phyloP scores from a whole-genome alignment of 2,797 vertebrate genomes.

The Cheirogaleus major region DNA sequence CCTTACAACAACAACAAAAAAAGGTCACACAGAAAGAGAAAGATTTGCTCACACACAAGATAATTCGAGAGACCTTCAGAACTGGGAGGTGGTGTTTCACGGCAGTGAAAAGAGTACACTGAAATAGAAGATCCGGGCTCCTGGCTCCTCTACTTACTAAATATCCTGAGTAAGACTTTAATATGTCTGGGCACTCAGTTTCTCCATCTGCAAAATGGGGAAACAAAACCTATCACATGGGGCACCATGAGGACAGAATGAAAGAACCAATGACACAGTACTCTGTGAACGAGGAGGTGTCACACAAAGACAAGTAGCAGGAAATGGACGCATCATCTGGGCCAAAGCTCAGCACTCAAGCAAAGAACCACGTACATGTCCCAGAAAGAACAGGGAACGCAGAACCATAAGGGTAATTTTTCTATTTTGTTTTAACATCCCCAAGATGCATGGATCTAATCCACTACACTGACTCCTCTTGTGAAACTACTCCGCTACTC shows the following conservation, averaged over 20 bases:
- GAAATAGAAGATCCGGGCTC: neutral
- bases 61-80: neutral
- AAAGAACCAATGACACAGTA: neutral
- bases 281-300: neutral
- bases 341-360: neutral
- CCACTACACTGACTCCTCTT: neutral
- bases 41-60: neutral
- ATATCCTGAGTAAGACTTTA: neutral
- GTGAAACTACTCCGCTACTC: neutral
- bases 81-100: neutral
- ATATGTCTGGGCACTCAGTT: neutral
- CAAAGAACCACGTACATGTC: neutral
- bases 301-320: fast-evolving
- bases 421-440: neutral
- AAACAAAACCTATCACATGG: neutral
- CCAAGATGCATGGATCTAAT: neutral
- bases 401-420: neutral
- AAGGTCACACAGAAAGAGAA: neutral
- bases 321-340: neutral
- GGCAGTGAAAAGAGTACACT: neutral
- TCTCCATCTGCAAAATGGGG: neutral
- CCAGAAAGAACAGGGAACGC: neutral
- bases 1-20: neutral
- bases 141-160: neutral
- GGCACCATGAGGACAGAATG: neutral